Evolutionary conservation across 2,888 invertebrate species (phyloP).

Genomic region (Morpho deidamia): DNA sequence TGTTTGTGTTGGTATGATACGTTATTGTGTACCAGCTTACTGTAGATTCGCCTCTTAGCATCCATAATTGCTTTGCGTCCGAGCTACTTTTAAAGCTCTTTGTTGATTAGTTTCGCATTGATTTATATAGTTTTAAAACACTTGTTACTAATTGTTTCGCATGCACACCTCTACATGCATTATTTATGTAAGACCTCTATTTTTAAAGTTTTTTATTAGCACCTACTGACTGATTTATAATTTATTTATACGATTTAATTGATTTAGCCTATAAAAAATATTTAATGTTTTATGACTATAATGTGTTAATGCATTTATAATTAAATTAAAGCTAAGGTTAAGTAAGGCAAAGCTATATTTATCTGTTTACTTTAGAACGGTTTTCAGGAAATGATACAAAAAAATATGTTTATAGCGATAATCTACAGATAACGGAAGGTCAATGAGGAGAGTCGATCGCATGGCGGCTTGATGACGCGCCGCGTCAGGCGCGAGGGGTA

Average conservation of each 20-base stretch:
- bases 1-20: constrained; percentile 75
- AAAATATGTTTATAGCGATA: constrained; percentile 39
- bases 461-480: constrained; percentile 44
- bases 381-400: constrained; percentile 20
- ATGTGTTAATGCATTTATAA: background rate
- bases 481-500: constrained; percentile 21
- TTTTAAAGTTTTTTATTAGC: too few species aligned
- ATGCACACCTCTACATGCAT: constrained; percentile 5
- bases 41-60: constrained; percentile 74
- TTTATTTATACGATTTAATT: too few species aligned
- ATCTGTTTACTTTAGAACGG: background rate
- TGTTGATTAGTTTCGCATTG: constrained; percentile 42
- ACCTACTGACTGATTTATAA: too few species aligned
- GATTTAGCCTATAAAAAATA: too few species aligned
- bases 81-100: constrained; percentile 60
- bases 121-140: constrained; percentile 27
- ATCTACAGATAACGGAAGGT: constrained; percentile 74
- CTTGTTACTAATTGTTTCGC: constrained; percentile 24
- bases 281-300: too few species aligned
- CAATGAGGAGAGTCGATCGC: constrained; percentile 69
- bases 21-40: constrained; percentile 72
- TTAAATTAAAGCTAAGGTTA: background rate
- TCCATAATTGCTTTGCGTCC: constrained; percentile 72
- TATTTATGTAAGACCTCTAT: background rate
- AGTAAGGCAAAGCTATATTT: too few species aligned